Percentiles rank a stretch among this genome's conserved stretches.
These are phyloP conservation scores for Oegoconia quadripuncta DNA, from an alignment of 2,888 invertebrate species.

Conservation along the genomic window DNA sequence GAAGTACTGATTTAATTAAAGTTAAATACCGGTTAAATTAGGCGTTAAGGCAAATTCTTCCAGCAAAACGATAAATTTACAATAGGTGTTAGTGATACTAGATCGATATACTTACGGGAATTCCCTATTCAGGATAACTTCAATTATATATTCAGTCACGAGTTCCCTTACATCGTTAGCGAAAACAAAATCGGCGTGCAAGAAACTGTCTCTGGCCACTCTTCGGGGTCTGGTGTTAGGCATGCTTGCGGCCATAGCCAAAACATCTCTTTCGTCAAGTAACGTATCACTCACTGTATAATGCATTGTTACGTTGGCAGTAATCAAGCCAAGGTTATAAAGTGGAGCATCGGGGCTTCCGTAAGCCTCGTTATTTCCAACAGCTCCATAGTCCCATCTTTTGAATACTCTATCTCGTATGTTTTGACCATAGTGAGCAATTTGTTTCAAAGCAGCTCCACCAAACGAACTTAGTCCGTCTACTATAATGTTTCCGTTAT, in stretches of 20 bases:
- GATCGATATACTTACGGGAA: conserved; percentile 1
- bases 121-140: conserved; percentile 22
- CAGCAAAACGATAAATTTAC: neutral
- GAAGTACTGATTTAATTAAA: too few relatives aligned
- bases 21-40: too few relatives aligned
- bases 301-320: conserved; percentile 45
- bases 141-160: conserved; percentile 47
- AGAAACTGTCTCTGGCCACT: conserved; percentile 42
- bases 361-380: conserved; percentile 37
- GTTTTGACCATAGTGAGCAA: conserved; percentile 60
- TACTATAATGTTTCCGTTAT: conserved; percentile 3
- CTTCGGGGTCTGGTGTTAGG: conserved; percentile 41
- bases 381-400: conserved; percentile 41
- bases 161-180: conserved; percentile 46
- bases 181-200: conserved; percentile 42
- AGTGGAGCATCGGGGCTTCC: conserved; percentile 37
- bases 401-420: conserved; percentile 47
- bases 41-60: neutral
- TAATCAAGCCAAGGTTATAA: conserved; percentile 45
- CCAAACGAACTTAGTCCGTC: neutral
- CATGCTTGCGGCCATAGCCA: conserved; percentile 47
- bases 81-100: neutral
- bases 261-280: conserved; percentile 46
- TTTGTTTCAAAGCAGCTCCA: conserved; percentile 53
- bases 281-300: conserved; percentile 45